Evolutionary conservation across 2,888 invertebrate genomes (phyloP).

Genomic region (Piscicola geometra): DNA sequence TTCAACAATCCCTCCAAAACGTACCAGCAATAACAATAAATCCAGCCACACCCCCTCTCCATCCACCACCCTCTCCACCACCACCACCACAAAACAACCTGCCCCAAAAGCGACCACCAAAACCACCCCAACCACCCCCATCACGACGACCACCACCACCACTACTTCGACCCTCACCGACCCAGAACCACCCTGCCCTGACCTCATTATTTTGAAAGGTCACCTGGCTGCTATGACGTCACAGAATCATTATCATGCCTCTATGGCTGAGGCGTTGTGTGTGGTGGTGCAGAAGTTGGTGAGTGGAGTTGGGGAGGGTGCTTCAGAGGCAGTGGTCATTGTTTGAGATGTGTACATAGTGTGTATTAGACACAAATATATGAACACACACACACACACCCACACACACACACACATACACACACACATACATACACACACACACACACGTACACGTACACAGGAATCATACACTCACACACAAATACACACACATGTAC

Average conservation of each 20-base stretch:
- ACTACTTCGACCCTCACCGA: neutral
- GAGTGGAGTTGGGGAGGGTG: slow-evolving; percentile 4
- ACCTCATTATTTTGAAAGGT: neutral
- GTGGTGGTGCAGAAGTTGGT: slow-evolving; percentile 1
- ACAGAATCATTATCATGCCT: neutral
- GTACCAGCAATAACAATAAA: neutral
- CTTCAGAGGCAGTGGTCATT: too few species aligned
- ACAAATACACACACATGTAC: slow-evolving; percentile 6
- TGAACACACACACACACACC: too few species aligned
- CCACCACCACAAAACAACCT: neutral
- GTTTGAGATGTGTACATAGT: too few species aligned
- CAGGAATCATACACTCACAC: neutral
- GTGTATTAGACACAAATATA: too few species aligned
- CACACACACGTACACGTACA: slow-evolving; percentile 13
- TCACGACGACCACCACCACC: neutral
- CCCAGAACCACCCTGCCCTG: neutral
- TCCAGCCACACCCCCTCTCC: neutral
- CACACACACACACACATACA: too few species aligned
- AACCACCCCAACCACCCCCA: neutral
- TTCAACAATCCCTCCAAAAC: neutral
- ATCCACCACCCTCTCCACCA: neutral
- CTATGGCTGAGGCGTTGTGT: neutral
- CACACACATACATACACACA: neutral
- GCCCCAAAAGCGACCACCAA: neutral
- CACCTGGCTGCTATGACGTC: neutral